Base-by-base conservation (phyloP, 2,113 vertebrate genomes). In the Oceanodroma tethys region DNA sequence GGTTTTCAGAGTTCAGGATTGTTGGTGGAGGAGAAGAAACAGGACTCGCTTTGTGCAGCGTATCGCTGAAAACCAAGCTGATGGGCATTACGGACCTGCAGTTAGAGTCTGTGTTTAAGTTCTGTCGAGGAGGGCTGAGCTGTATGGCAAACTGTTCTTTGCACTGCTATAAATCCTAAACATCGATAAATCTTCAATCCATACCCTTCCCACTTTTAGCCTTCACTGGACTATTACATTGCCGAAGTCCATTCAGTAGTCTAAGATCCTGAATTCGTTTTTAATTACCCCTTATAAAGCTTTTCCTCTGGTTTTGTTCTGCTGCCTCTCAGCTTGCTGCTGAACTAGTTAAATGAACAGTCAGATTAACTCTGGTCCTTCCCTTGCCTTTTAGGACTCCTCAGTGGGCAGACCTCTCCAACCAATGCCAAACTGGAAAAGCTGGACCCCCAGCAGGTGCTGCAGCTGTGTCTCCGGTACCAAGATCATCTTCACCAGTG, bases 401-500 rank as follows among this genome's bases (percentile, higher is more conserved):
- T 99, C 88, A 99, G 99, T 9, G 99, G 99, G 25, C 99, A 99
- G 97, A 99, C 99, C 0, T 99, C 99, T 11, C 99, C 99, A 0
- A 98, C 98, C 93, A 99, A 97, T 10, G 53, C 98, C 73, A 99
- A 98, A 81, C 82, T 99, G 97, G 99, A 99, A 95, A 98, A 99
- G 80, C 92, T 99, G 96, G 99, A 99, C 66, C 97, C 99, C 0
- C 98, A 98, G 85, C 99, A 99, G 96, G 99, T 99, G 82, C 97
- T 99, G 84, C 99, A 99, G 97, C 98, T 99, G 30, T 99, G 99
- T 73, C 90, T 99, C 38, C 98, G 99, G 0, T 99, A 99, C 95
- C 99, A 99, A 94, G 99, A 99, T 27, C 99, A 99, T 82, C 98
- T 99, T 8, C 99, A 99, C 59, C 99, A 99, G 97, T 99, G 99